Base-by-base conservation (phyloP, 1,140 invertebrate species). In the Palaemon carinicauda region DNA sequence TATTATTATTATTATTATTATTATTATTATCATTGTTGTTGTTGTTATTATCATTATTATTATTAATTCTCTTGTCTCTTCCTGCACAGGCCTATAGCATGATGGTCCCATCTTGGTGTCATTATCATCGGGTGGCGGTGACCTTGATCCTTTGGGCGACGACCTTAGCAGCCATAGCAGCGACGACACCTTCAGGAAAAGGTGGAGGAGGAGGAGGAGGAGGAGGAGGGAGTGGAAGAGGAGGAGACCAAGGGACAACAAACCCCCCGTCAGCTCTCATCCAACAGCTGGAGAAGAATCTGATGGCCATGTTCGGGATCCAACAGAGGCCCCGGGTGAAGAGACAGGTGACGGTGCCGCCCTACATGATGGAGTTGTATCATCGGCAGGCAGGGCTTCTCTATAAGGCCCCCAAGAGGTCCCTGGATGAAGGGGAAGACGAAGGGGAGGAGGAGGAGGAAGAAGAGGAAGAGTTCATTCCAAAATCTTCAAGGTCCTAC, bases 341-440 rank as follows among this genome's bases (percentile, higher is more conserved):
- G 24, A 56, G 31, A 65, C 53, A 71, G 19, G 51, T 73, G 77
- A 52, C 56, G 27, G 84, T 80, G 65, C 84, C 84, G 31, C 84
- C 77, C 77, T 86, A 86, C 77, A 86, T 86, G 84, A 29, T 80
- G 84, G 77, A 86, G 84, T 78, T 86, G 27, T 86, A 71, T 60
- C 60, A 50, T n/a, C 75, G 50, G 3, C 81, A 41, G 29, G 65
- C 65, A 4, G 41, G 3, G 41, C 41, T 41, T 12, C 41, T 41
- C 1, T 41, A 41, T 41, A 41, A 41, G 41, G 41, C 41, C 0
- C 41, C 41, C 7, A 41, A 12, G 41, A 41, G 41, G 41, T 9
- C 41, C 41, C 12, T 41, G 3, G 52, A 84, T 27, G 15, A 19
- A 24, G 69, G 3, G 29, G 52, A 75, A 24, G 31, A 33, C 19